A percentile compares a stretch with the other conserved stretches of the same genome.
These are phyloP conservation scores for Tenthredo scrophulariae DNA, from an alignment of 2,888 invertebrate genomes.

Conservation along the genomic window DNA sequence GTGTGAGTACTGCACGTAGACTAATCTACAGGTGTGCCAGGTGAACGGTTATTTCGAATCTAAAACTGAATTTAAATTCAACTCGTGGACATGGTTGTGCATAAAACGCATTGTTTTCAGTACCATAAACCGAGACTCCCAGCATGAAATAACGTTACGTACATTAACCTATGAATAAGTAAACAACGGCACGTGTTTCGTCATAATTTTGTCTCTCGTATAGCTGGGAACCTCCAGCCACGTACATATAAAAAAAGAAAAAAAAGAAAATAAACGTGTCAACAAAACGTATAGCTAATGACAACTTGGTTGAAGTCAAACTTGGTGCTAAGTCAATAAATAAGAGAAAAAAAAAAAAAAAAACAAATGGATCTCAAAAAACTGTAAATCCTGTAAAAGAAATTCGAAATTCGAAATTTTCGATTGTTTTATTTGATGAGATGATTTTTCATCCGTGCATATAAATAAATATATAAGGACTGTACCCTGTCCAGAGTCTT, in stretches of 20 bases:
- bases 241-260: background rate
- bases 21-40: conserved; percentile 16
- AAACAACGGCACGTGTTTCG: conserved; percentile 36
- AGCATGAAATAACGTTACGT: conserved; percentile 39
- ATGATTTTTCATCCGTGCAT: background rate
- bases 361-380: background rate
- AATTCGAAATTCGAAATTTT: background rate
- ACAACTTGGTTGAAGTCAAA: background rate
- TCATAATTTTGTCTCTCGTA: conserved; percentile 20
- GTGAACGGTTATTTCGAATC: conserved; percentile 24
- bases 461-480: background rate
- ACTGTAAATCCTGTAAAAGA: background rate
- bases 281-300: background rate
- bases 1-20: background rate
- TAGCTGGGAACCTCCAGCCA: background rate
- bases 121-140: background rate
- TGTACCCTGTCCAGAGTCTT: background rate
- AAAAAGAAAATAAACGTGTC: background rate
- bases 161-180: conserved; percentile 45
- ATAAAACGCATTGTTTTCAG: conserved; percentile 25
- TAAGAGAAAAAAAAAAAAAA: background rate
- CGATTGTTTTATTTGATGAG: background rate
- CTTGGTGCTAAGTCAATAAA: background rate
- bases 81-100: background rate
- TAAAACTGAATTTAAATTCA: conserved; percentile 32